Conservation (phyloP, 1,140 invertebrate species). For the Periplaneta americana region DNA sequence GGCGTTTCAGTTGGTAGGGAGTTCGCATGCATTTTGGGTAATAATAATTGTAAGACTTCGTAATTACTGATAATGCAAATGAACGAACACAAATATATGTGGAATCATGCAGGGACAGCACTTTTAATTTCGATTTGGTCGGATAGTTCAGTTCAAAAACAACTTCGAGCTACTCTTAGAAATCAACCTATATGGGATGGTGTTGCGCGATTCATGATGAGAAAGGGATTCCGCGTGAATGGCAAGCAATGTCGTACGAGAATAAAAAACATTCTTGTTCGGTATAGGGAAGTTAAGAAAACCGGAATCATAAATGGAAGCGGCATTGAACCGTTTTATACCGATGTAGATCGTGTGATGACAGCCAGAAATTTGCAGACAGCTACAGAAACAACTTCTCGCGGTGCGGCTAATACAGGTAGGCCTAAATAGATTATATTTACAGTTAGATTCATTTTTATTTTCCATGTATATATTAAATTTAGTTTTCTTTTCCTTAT, state of each 20-base stretch:
- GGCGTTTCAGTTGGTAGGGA: not conserved
- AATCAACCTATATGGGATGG: constrained; percentile 40
- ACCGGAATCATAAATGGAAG: constrained; percentile 27
- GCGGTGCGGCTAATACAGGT: not conserved
- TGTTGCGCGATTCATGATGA: constrained; percentile 38
- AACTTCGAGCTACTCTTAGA: constrained; percentile 34
- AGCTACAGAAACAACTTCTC: not conserved
- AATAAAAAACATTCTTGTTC: constrained; percentile 41
- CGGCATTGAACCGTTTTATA: constrained; percentile 40
- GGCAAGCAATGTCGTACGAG: constrained; percentile 39
- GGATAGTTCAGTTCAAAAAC: constrained; percentile 40
- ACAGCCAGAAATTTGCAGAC: constrained; percentile 26
- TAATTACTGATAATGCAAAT: not conserved
- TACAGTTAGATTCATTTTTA: not conserved
- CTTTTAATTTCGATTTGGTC: constrained; percentile 40
- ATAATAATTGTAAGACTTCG: not conserved
- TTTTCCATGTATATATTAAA: not conserved
- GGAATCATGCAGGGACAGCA: constrained; percentile 39
- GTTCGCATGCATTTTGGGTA: not conserved
- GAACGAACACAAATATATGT: constrained; percentile 37
- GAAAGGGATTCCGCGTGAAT: constrained; percentile 39
- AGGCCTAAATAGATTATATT: not conserved
- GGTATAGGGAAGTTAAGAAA: constrained; percentile 38
- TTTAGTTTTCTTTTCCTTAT: not conserved
- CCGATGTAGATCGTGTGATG: constrained; percentile 37